Evolutionary conservation across 2,888 invertebrate species (phyloP), one percentile per base, ranked within the genome.

Genomic region (Drosophila planitibia): DNA sequence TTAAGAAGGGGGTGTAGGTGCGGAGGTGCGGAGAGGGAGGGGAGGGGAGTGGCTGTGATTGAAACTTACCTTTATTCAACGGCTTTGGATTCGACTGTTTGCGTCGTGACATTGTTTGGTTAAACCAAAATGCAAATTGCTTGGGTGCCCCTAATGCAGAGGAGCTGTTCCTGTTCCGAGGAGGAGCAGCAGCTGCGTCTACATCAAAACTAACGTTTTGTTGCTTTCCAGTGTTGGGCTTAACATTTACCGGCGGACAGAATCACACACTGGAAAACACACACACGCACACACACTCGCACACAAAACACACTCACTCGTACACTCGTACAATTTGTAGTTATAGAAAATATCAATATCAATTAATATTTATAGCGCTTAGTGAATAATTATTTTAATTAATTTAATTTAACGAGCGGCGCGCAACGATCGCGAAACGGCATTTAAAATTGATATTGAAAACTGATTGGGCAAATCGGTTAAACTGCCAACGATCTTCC

Each of bases 1-100:
- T 12, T 22, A 12, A 19, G 22, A 10, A 12, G 0, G 49, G 0
- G 28, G 7, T 22, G 30, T 12, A 19, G 2, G 3, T 25, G 1
- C 35, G 6, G 6, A 4, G 19, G 7, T 14, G 19, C 10, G 22
- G 12, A 4, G 19, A 0, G 1, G 39, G 10, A 9, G 3, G 25
- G 16, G 9, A 12, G 0, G 1, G 51, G 6, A 10, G 3, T 22
- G 12, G 19, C 25, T 16, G 25, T 30, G 22, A 47, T 25, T 47
- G 25, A 47, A 47, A 70, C 85, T 79, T 94, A 98, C 98, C 97
- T 98, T 98, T 98, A 92, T 98, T 92, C 86, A 93, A 95, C 93
- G 98, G 98, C 94, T 98, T 98, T 91, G 98, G 98, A 95, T 98
- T 98, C 95, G 97, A 97, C 95, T 98, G 98, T 95, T 98, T 98